Percentiles rank a stretch among this genome's conserved stretches.
Evolutionary conservation across 2,797 vertebrate species (phyloP).

Genomic region (Setipinna tenuifilis): DNA sequence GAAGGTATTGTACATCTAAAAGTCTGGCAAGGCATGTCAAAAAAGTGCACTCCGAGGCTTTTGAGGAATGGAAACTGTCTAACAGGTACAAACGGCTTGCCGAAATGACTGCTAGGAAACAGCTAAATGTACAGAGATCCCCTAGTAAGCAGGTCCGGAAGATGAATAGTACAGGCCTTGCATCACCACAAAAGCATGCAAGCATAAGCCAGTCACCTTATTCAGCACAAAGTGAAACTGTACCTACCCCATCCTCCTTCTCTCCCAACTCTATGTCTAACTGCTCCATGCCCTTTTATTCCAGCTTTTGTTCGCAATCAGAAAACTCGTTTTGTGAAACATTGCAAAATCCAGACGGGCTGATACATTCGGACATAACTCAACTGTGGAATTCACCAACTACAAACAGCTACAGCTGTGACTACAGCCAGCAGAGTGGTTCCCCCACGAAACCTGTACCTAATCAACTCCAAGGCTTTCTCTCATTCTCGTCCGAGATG

Average conservation of each 20-base stretch:
- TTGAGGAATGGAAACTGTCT: constrained; percentile 93
- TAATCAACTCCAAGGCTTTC: constrained; percentile 63
- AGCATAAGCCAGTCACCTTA: constrained; percentile 77
- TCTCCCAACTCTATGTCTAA: constrained; percentile 76
- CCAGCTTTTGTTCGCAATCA: constrained; percentile 83
- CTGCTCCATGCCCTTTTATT: constrained; percentile 85
- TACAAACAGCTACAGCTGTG: constrained; percentile 73
- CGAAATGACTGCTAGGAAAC: constrained; percentile 77
- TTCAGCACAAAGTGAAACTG: constrained; percentile 72
- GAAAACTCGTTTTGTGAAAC: constrained; percentile 84
- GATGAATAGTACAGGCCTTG: constrained; percentile 62
- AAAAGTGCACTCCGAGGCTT: constrained; percentile 94
- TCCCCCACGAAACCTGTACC: constrained; percentile 70
- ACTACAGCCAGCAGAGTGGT: constrained; percentile 70
- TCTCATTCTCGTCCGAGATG: constrained; percentile 69
- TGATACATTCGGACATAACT: constrained; percentile 82
- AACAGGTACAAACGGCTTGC: constrained; percentile 90
- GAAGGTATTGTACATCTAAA: constrained; percentile 94
- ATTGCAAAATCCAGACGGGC: constrained; percentile 77
- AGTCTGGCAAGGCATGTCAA: constrained; percentile 98
- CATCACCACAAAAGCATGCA: constrained; percentile 74
- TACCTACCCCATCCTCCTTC: constrained; percentile 72
- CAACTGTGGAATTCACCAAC: constrained; percentile 84
- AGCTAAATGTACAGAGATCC: constrained; percentile 68
- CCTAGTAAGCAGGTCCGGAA: constrained; percentile 70